Base-by-base conservation (phyloP, 2,888 invertebrate genomes). In the Caenorhabditis sp. region DNA sequence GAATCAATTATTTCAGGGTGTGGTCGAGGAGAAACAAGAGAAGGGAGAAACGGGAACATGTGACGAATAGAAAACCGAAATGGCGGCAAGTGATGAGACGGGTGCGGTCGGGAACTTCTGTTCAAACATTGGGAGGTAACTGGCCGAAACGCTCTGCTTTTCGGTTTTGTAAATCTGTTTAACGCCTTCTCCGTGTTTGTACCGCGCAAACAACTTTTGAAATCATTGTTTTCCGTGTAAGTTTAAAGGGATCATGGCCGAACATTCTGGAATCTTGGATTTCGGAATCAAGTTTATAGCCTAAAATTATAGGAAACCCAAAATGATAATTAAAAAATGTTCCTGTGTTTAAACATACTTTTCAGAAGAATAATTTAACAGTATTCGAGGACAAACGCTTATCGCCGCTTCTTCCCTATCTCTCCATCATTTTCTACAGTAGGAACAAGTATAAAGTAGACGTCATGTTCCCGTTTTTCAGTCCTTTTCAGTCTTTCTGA, bases 1-100 rank as follows among this genome's bases (percentile, higher is more conserved):
- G 61, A 76, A 76, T 58, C 76, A 76, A 61, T 76, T 76, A 67
- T 76, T 67, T 76, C 24, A 60, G 76, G 76, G 76, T 76, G 76
- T 76, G 76, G 76, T 67, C 76, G 72, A 20, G 35, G 51, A 55
- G 61, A n/a, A n/a, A n/a, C n/a, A n/a, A n/a, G n/a, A n/a, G n/a
- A n/a, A 44, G 24, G 28, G 51, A 51, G 26, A 64, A 60, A 47
- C 18, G 32, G n/a, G 61, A 67, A 74, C 65, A 67, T 60, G 65
- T 65, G 65, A 74, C 51, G 47, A 37, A n/a, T 0, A 40, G 44
- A 50, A 50, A 61, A 40, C 2, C 18, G 47, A 35, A 35, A 18
- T 32, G 44, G 24, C 13, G 35, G 4, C 26, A 37, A 58, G 51
- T 60, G 65, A 67, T 60, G 51, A 60, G 65, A 47, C 64, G 74